phyloP scores from a whole-genome alignment of 2,113 vertebrate species.

The Syrrhaptes paradoxus region DNA sequence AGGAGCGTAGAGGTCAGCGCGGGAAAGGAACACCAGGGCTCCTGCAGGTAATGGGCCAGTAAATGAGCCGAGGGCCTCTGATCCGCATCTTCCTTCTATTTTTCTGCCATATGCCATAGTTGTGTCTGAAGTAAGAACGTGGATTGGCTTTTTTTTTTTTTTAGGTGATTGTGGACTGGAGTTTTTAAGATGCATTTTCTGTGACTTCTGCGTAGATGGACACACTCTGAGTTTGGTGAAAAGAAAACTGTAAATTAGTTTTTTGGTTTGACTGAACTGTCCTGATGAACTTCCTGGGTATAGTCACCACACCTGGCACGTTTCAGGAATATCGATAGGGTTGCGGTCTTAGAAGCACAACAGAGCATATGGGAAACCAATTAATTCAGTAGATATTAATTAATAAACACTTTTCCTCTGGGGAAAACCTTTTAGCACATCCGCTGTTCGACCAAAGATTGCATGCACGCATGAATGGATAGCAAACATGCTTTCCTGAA shows the following conservation, averaged over 20 bases:
- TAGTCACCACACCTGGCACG: neutral
- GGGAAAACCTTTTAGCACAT: neutral
- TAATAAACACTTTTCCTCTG: constrained; percentile 15
- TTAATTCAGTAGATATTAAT: constrained; percentile 40
- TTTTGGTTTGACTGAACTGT: neutral
- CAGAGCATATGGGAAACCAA: neutral
- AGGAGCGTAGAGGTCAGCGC: rapidly evolving
- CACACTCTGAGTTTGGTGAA: neutral
- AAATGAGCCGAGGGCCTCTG: neutral
- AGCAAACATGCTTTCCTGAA: neutral
- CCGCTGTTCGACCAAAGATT: neutral
- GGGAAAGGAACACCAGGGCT: neutral
- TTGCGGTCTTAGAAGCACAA: neutral
- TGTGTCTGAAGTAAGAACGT: neutral
- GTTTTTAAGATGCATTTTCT: neutral
- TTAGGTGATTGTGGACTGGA: neutral
- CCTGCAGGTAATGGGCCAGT: neutral
- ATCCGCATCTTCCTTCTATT: neutral
- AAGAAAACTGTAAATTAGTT: rapidly evolving
- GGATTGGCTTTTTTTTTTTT: neutral
- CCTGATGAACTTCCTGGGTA: neutral
- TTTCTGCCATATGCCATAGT: neutral
- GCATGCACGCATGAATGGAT: neutral
- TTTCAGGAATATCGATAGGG: neutral
- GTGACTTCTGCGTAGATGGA: rapidly evolving